A percentile compares a stretch with the other conserved stretches of the same genome.
phyloP scores from a whole-genome alignment of 1,140 invertebrate genomes.

The Drosophila mayri region DNA sequence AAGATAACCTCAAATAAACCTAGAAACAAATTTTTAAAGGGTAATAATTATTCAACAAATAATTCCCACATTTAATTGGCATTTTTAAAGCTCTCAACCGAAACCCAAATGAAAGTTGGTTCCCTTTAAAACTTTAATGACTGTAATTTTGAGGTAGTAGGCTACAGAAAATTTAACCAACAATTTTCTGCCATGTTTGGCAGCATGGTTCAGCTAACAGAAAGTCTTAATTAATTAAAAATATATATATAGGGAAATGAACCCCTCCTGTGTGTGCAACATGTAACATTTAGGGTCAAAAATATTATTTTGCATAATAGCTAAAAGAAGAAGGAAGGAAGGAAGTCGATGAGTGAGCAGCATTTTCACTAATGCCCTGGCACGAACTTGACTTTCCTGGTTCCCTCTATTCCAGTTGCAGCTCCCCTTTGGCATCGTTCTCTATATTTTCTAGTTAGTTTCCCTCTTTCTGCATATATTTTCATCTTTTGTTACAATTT shows the following conservation, averaged over 20 bases:
- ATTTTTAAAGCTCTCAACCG: neutral
- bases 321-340: slow-evolving; percentile 9
- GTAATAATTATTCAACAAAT: neutral
- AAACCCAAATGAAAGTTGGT: neutral
- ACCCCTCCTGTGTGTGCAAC: slow-evolving; percentile 4
- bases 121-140: slow-evolving; percentile 6
- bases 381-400: slow-evolving; percentile 40
- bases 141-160: slow-evolving; percentile 6
- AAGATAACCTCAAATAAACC: neutral
- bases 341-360: slow-evolving; percentile 41
- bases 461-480: slow-evolving; percentile 16
- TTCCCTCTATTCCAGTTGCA: slow-evolving; percentile 7
- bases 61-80: no score
- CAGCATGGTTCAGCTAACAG: neutral
- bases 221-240: slow-evolving; percentile 61
- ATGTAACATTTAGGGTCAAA: slow-evolving; percentile 42
- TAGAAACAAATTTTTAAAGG: no score
- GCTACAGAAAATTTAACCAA: slow-evolving; percentile 5
- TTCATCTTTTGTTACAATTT: slow-evolving; percentile 51
- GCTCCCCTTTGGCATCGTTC: neutral
- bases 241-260: slow-evolving; percentile 13
- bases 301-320: slow-evolving; percentile 50
- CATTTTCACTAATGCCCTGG: slow-evolving; percentile 56
- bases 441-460: slow-evolving; percentile 27
- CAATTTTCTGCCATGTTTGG: slow-evolving; percentile 10